A percentile compares a stretch with the other conserved stretches of the same genome.
These are phyloP conservation scores for Melanostoma scalare DNA, from an alignment of 2,888 invertebrate species.

Conservation along the genomic window DNA sequence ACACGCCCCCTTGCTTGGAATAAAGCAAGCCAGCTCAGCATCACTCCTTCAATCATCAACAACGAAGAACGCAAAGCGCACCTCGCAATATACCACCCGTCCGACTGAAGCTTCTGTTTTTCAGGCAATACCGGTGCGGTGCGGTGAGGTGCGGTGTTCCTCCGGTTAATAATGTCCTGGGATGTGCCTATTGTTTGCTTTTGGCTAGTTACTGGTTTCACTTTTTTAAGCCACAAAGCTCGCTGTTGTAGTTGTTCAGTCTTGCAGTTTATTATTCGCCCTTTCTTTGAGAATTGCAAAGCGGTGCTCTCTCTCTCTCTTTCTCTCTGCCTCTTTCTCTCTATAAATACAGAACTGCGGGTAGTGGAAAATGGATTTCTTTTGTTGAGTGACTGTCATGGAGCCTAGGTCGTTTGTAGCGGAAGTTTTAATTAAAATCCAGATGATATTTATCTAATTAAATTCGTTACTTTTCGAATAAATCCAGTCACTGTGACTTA, in stretches of 20 bases:
- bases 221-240: conserved; percentile 32
- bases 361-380: conserved; percentile 29
- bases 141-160: background rate
- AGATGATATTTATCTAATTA: conserved; percentile 47
- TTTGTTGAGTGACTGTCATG: conserved; percentile 43
- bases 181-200: conserved; percentile 55
- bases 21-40: conserved; percentile 28
- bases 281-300: conserved; percentile 15
- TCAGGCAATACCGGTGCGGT: background rate
- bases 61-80: too few relatives aligned
- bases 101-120: conserved; percentile 14
- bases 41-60: conserved; percentile 29
- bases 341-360: background rate
- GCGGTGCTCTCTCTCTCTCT: background rate
- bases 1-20: conserved; percentile 52
- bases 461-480: conserved; percentile 28
- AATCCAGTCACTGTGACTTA: conserved; percentile 6
- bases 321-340: background rate
- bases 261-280: conserved; percentile 29
- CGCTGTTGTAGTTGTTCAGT: conserved; percentile 28
- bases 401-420: background rate
- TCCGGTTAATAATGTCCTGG: conserved; percentile 56
- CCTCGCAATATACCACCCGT: background rate
- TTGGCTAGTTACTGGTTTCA: conserved; percentile 45
- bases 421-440: conserved; percentile 49